Conservation (phyloP, 2,888 invertebrate species). For the Encarsia formosa region DNA sequence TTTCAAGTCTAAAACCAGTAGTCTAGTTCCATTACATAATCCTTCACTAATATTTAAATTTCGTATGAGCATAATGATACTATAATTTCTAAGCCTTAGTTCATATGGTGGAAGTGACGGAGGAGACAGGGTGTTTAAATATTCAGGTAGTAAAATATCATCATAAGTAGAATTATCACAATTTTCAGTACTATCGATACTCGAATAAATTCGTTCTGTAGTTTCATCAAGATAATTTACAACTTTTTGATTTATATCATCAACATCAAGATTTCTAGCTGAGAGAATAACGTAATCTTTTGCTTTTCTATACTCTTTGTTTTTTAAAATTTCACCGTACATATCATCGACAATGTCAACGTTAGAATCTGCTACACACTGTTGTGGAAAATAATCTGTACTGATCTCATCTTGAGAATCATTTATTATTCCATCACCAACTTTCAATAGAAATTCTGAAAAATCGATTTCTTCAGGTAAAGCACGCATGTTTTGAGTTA, state of each 20-base stretch:
- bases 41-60: conserved; percentile 29
- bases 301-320: conserved; percentile 22
- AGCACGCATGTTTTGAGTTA: conserved; percentile 31
- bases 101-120: conserved; percentile 25
- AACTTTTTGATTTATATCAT: conserved; percentile 27
- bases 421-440: conserved; percentile 28
- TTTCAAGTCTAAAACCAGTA: not conserved
- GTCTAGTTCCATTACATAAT: conserved; percentile 25
- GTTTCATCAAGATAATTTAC: conserved; percentile 2
- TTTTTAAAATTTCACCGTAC: conserved; percentile 18
- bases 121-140: conserved; percentile 24
- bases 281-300: conserved; percentile 27
- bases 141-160: conserved; percentile 23
- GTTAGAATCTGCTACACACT: conserved; percentile 15
- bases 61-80: conserved; percentile 27
- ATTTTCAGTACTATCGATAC: conserved; percentile 23
- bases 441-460: conserved; percentile 23
- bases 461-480: conserved; percentile 28
- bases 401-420: conserved; percentile 24
- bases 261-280: conserved; percentile 20
- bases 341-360: conserved; percentile 24
- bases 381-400: conserved; percentile 11
- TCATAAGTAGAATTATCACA: conserved; percentile 11
- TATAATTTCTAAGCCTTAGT: conserved; percentile 21
- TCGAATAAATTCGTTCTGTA: conserved; percentile 22